Evolutionary conservation across 1,140 invertebrate genomes (phyloP).

Genomic region (Aphelinus atriplicis): DNA sequence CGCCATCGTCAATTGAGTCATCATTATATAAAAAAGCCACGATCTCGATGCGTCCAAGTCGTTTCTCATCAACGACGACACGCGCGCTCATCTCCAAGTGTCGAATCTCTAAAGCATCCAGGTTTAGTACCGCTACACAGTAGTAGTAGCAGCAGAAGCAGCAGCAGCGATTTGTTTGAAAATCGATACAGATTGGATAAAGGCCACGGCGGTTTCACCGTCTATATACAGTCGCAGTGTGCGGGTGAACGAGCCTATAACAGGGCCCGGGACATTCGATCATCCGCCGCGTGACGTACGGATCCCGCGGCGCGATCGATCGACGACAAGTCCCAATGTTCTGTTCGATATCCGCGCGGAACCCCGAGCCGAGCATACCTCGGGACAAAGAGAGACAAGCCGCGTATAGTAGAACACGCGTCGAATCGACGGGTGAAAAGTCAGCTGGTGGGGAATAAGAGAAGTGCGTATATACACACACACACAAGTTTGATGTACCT

Average conservation of each 20-base stretch:
- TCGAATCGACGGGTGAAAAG: too few relatives aligned
- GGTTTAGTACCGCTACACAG: constrained; percentile 4
- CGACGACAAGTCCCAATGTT: not conserved
- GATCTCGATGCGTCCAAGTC: not conserved
- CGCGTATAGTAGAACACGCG: too few relatives aligned
- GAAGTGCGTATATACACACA: too few relatives aligned
- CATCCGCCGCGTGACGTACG: not conserved
- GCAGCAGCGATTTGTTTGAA: not conserved
- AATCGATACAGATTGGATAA: constrained; percentile 14
- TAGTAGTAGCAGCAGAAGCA: not conserved
- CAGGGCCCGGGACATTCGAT: not conserved
- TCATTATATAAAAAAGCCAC: too few relatives aligned
- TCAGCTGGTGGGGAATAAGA: too few relatives aligned
- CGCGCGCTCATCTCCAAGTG: too few relatives aligned
- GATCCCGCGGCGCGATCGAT: constrained; percentile 12
- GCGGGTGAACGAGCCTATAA: too few relatives aligned
- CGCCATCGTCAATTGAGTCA: too few relatives aligned
- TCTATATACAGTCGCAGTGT: not conserved
- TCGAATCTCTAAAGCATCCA: not conserved
- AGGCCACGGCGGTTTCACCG: not conserved
- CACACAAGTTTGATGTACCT: too few relatives aligned
- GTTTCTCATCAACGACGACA: not conserved
- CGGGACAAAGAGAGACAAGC: too few relatives aligned
- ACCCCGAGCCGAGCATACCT: too few relatives aligned
- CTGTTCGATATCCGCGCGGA: too few relatives aligned